These are phyloP conservation scores for Cheilinus undulatus DNA, from an alignment of 2,113 vertebrate species.

Conservation along the genomic window DNA sequence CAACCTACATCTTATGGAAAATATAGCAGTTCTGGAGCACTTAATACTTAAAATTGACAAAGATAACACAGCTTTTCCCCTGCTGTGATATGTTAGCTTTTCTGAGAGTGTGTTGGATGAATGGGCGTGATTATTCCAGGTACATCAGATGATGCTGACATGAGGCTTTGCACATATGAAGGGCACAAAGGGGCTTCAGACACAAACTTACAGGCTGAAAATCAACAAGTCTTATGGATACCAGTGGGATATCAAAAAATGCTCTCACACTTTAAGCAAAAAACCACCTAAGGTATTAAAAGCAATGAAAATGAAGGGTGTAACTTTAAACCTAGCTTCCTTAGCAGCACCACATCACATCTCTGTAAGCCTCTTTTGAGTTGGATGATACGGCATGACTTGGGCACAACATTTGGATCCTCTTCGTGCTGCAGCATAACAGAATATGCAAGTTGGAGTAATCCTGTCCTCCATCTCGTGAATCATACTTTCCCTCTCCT, in stretches of 20 bases:
- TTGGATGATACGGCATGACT: constrained; percentile 33
- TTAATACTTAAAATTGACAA: constrained; percentile 64
- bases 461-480: constrained; percentile 73
- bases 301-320: neutral
- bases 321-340: neutral
- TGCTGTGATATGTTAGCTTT: constrained; percentile 25
- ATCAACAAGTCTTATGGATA: constrained; percentile 20
- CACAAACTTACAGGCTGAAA: neutral
- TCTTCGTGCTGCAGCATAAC: constrained; percentile 51
- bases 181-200: constrained; percentile 13
- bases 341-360: neutral
- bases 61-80: constrained; percentile 52
- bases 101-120: constrained; percentile 40
- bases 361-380: constrained; percentile 5
- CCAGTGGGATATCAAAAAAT: no score
- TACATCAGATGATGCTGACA: neutral
- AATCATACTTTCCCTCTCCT: constrained; percentile 80
- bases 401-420: constrained; percentile 43
- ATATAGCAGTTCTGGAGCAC: constrained; percentile 56
- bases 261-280: constrained; percentile 4
- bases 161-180: constrained; percentile 4
- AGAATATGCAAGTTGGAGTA: constrained; percentile 50
- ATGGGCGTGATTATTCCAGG: constrained; percentile 45
- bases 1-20: constrained; percentile 59
- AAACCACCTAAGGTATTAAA: constrained; percentile 4